Evolutionary conservation across 2,888 invertebrate genomes (phyloP).

Genomic region (Drosophila maculinotata): DNA sequence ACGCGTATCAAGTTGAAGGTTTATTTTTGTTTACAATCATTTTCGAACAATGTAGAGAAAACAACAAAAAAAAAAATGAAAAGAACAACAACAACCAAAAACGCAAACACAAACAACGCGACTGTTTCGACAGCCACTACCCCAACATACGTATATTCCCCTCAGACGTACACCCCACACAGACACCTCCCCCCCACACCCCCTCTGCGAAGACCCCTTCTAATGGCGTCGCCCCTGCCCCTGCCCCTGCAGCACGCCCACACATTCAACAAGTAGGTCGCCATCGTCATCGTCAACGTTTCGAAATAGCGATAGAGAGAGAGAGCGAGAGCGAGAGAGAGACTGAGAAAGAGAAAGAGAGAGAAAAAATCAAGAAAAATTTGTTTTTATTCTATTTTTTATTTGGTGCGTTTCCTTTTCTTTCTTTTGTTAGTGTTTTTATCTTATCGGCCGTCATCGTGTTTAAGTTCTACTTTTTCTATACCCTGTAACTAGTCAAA

Average conservation of each 20-base stretch:
- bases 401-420: slow-evolving; percentile 16
- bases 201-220: no score
- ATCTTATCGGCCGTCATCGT: slow-evolving; percentile 71
- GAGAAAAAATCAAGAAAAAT: slow-evolving; percentile 9
- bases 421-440: slow-evolving; percentile 38
- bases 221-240: slow-evolving; percentile 7
- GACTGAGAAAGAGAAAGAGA: neutral
- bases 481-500: neutral
- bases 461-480: slow-evolving; percentile 21
- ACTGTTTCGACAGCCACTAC: slow-evolving; percentile 41
- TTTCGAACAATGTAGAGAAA: slow-evolving; percentile 52
- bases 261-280: slow-evolving; percentile 76
- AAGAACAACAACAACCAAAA: slow-evolving; percentile 33
- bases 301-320: slow-evolving; percentile 53
- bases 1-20: slow-evolving; percentile 83
- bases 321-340: neutral
- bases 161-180: neutral
- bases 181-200: neutral
- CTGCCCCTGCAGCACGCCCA: slow-evolving; percentile 52
- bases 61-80: neutral
- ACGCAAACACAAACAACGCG: slow-evolving; percentile 36
- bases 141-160: slow-evolving; percentile 27
- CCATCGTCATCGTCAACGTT: slow-evolving; percentile 61
- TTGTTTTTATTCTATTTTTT: slow-evolving; percentile 31
- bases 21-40: slow-evolving; percentile 82